phyloP scores from a whole-genome alignment of 2,888 invertebrate genomes.

The Harmothoe impar region DNA sequence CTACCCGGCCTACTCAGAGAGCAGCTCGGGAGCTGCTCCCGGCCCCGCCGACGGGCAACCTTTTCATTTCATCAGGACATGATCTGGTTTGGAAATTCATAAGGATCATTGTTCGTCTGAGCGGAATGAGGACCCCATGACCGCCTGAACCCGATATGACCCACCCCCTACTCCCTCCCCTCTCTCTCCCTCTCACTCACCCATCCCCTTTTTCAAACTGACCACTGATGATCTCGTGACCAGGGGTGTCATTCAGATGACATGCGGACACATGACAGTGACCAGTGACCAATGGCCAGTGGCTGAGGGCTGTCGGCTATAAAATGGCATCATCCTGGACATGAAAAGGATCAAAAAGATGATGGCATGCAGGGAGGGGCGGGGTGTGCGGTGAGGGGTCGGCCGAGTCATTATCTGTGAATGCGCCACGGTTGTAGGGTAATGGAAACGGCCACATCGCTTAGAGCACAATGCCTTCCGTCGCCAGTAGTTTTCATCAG shows the following conservation, averaged over 20 bases:
- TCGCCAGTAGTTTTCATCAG: neutral
- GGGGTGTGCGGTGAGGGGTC: neutral
- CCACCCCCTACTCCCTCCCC: constrained; percentile 32
- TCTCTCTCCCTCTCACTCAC: neutral
- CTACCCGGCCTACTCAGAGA: neutral
- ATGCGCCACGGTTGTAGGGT: neutral
- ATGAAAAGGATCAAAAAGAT: neutral
- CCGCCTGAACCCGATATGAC: constrained; percentile 58
- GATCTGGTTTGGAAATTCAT: constrained; percentile 57
- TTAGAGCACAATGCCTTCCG: neutral
- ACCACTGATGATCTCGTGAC: constrained; percentile 35
- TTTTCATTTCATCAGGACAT: constrained; percentile 48
- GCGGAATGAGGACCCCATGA: constrained; percentile 49
- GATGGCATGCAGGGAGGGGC: neutral
- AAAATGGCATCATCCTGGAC: neutral
- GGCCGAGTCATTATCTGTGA: neutral
- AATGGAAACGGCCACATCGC: constrained; percentile 9
- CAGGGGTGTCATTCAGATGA: neutral
- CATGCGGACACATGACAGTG: constrained; percentile 27
- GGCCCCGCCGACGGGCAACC: constrained; percentile 6
- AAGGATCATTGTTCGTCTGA: constrained; percentile 54
- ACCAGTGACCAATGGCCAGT: constrained; percentile 6
- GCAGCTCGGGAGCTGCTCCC: neutral
- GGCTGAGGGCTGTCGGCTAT: neutral
- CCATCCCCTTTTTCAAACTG: neutral